Conservation (phyloP, 2,888 invertebrate species). For the Oscheius sp. region DNA sequence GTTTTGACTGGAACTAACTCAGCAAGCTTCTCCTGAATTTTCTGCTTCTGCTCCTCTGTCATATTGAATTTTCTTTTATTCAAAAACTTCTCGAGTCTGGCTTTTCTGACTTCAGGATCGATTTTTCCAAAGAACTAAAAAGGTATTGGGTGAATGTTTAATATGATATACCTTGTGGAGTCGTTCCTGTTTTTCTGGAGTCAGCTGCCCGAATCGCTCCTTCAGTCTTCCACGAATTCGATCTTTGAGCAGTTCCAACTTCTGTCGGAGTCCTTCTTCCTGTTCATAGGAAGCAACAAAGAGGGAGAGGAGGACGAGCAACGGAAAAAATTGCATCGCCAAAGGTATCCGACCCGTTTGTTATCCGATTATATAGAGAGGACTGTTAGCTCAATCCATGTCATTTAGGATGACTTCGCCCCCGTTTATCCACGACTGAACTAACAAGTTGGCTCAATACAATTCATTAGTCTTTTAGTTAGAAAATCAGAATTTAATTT, state of each 20-base stretch:
- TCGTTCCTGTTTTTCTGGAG: not conserved
- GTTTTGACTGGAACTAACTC: slow-evolving; percentile 2
- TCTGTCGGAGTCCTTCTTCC: no score
- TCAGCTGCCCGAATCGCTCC: slow-evolving; percentile 1
- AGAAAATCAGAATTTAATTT: no score
- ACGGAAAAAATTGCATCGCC: slow-evolving; percentile 18
- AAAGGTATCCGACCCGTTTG: no score
- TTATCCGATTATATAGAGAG: no score
- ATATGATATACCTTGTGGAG: not conserved
- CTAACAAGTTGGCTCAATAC: no score
- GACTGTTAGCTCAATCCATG: no score
- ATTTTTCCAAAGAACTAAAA: slow-evolving; percentile 7
- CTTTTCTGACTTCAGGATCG: slow-evolving; percentile 1
- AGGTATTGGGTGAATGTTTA: not conserved
- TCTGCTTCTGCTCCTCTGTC: not conserved
- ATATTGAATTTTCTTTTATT: not conserved
- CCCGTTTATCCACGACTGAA: no score
- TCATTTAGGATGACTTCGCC: no score
- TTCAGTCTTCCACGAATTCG: not conserved
- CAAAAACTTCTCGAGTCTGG: not conserved
- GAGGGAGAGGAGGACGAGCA: not conserved
- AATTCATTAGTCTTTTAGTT: no score
- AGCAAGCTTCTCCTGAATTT: not conserved
- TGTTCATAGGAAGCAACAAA: no score
- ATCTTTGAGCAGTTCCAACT: not conserved